Evolutionary conservation across 2,797 vertebrate species (phyloP).

Genomic region (Rallus crepitans): DNA sequence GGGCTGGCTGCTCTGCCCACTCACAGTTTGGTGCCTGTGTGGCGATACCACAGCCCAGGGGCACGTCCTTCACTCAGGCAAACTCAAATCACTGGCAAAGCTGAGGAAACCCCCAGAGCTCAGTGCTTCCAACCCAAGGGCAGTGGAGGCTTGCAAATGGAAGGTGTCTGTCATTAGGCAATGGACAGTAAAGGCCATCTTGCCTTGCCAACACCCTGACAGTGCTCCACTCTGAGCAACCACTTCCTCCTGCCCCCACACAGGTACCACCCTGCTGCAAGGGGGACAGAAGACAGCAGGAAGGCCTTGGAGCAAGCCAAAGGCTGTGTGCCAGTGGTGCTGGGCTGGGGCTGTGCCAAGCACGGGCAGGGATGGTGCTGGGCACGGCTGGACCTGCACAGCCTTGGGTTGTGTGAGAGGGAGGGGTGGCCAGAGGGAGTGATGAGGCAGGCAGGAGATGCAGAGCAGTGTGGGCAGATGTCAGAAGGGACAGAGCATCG

Average conservation of each 20-base stretch:
- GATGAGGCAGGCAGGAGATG: background rate
- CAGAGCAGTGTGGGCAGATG: background rate
- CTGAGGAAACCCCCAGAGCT: background rate
- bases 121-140: background rate
- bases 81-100: background rate
- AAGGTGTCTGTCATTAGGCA: background rate
- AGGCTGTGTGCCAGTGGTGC: background rate
- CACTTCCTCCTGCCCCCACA: background rate
- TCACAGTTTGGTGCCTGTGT: background rate
- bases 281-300: background rate
- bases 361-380: background rate
- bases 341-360: accelerated
- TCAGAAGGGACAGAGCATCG: background rate
- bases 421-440: background rate
- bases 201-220: background rate
- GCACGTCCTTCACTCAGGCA: background rate
- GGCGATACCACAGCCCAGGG: background rate
- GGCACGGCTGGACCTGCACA: background rate
- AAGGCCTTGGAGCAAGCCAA: background rate
- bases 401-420: accelerated
- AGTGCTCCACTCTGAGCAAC: accelerated
- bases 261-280: background rate
- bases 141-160: background rate
- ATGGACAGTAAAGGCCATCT: background rate
- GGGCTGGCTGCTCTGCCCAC: background rate